phyloP scores from a whole-genome alignment of 2,113 vertebrate species.

The Nycticorax nycticorax region DNA sequence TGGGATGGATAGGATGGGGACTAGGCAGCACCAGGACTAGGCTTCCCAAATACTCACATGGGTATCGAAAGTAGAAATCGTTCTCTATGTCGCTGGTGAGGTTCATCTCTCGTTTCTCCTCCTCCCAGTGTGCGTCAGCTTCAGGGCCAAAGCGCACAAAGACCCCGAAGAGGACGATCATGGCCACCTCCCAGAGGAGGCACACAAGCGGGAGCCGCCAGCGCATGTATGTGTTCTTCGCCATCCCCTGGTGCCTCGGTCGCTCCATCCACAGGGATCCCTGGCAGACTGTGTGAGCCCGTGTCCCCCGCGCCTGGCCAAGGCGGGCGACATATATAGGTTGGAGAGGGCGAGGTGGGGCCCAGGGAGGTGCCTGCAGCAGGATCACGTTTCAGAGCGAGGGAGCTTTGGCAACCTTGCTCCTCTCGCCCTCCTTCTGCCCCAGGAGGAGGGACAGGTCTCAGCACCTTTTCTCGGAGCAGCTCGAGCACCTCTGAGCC shows the following conservation, averaged over 20 bases:
- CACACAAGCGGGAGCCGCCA: slow-evolving; percentile 84
- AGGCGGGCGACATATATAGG: neutral
- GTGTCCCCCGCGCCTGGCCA: rapidly evolving
- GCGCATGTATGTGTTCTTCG: slow-evolving; percentile 84
- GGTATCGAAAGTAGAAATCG: slow-evolving; percentile 97
- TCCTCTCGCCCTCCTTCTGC: neutral
- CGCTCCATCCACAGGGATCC: neutral
- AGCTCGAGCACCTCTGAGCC: neutral
- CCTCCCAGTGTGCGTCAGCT: slow-evolving; percentile 78
- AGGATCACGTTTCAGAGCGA: slow-evolving; percentile 35
- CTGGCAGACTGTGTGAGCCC: rapidly evolving
- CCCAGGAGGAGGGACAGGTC: neutral
- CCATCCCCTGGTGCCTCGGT: slow-evolving; percentile 48
- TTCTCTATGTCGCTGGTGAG: slow-evolving; percentile 85
- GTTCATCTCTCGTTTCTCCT: slow-evolving; percentile 63
- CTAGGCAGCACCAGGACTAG: neutral
- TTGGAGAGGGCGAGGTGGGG: slow-evolving; percentile 4
- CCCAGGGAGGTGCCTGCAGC: slow-evolving; percentile 40
- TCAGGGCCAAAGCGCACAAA: slow-evolving; percentile 86
- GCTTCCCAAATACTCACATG: slow-evolving; percentile 85
- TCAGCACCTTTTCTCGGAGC: neutral
- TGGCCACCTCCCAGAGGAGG: slow-evolving; percentile 85
- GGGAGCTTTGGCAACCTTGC: neutral
- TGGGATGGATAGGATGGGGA: neutral
- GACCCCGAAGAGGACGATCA: slow-evolving; percentile 91